Evolutionary conservation across 1,140 invertebrate species (phyloP), one percentile per base, ranked within the genome.

Genomic region (Cyclina sinensis): DNA sequence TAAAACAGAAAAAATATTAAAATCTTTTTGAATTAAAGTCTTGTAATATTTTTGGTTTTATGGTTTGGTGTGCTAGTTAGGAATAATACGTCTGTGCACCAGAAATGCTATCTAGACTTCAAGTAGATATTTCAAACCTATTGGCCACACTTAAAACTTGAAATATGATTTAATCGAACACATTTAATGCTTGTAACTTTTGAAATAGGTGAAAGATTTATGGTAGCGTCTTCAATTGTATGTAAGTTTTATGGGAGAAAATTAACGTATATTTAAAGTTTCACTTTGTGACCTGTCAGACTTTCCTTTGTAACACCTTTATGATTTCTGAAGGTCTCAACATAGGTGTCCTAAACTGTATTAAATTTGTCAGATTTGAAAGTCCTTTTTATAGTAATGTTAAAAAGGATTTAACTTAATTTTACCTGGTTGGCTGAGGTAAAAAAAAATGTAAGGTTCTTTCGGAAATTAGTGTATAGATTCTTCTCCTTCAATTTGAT

Each of bases 111-210:
- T 43, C 14, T 24, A 24, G 24, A 62, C 24, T 62, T 1, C 5
- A n/a, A 62, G 24, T 27, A 62, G 24, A 24, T 62, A 62, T 62
- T 62, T 62, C 57, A 62, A 27, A 62, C 57, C 57, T 27, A 27
- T 62, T 7, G 0, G n/a, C 11, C 21, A 37, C 65, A 70, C 32
- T 70, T 70, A 70, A 16, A 62, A 37, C 32, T 39, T 39, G 65
- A 70, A 70, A 21, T 70, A 70, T 70, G 65, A 70, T 37, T 70
- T 35, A 70, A 70, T 70, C 35, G n/a, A n/a, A 70, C 32, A 70
- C 65, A 35, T 37, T 70, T 37, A 70, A 70, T 37, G 27, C 65
- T 70, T 70, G 65, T 37, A 18, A 70, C 32, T 70, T 70, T 70
- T 70, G 32, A 70, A 70, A 70, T 37, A 70, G 32, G 65, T 70